phyloP scores from a whole-genome alignment of 2,113 vertebrate species.

The Erythrocercus mccallii region DNA sequence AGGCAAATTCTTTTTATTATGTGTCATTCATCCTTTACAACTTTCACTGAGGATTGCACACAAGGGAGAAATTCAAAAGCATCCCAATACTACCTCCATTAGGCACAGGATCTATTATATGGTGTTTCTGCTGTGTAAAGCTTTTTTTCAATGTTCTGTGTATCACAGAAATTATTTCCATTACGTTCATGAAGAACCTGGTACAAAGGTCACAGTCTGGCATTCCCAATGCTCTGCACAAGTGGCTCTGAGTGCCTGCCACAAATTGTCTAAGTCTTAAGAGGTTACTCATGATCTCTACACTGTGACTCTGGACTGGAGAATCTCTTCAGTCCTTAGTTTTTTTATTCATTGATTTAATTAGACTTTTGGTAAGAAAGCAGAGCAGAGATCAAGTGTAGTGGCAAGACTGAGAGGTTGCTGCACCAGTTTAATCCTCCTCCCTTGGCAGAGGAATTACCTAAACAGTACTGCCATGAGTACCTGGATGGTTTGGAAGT shows the following conservation, averaged over 20 bases:
- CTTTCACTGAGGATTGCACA: background rate
- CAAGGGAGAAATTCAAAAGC: background rate
- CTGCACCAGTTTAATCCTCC: background rate
- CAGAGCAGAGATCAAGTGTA: background rate
- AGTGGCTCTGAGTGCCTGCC: background rate
- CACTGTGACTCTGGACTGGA: background rate
- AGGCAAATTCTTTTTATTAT: background rate
- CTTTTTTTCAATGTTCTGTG: background rate
- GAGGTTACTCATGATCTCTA: background rate
- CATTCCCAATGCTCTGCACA: background rate
- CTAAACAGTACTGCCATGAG: background rate
- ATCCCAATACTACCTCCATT: background rate
- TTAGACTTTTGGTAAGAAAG: background rate
- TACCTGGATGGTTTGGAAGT: background rate
- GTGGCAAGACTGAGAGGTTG: background rate
- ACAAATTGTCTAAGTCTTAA: background rate
- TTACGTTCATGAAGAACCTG: background rate
- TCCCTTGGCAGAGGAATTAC: background rate
- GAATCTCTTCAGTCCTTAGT: background rate
- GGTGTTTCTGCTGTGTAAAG: background rate
- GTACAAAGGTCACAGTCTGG: background rate
- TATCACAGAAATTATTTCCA: background rate
- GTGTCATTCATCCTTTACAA: background rate
- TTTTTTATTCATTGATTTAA: background rate
- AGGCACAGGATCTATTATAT: background rate